A percentile compares a stretch with the other conserved stretches of the same genome.
Conservation (phyloP, 2,113 vertebrate genomes). For the Python bivittatus region DNA sequence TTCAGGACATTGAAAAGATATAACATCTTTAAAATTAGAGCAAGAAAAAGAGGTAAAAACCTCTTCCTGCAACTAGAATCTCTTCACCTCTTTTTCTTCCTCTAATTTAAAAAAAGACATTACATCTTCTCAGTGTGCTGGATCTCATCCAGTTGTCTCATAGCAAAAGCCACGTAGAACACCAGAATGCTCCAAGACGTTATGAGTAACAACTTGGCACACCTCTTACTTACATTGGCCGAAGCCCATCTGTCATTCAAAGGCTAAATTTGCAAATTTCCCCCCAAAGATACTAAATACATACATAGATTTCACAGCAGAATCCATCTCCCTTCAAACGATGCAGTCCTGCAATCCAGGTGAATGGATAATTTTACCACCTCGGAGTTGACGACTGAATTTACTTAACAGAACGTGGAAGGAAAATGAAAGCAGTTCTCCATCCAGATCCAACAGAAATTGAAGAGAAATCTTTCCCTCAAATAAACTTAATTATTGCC, state of each 20-base stretch:
- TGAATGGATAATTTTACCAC: neutral
- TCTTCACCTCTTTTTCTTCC: neutral
- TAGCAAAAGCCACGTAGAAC: neutral
- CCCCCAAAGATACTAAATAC: neutral
- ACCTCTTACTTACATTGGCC: neutral
- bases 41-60: neutral
- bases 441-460: neutral
- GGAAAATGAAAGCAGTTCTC: neutral
- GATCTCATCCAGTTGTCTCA: neutral
- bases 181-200: neutral
- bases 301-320: neutral
- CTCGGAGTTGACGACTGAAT: neutral
- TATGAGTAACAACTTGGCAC: neutral
- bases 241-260: neutral
- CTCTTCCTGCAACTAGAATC: neutral
- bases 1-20: neutral
- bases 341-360: neutral
- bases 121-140: neutral
- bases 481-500: conserved; percentile 13
- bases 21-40: neutral
- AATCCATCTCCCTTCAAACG: neutral
- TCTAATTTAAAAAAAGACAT: neutral
- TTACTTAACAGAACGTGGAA: neutral
- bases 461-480: neutral
- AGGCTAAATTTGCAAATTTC: neutral